phyloP scores from a whole-genome alignment of 92 coral and sea anemone genomes.

The Palythoa caribaeorum region DNA sequence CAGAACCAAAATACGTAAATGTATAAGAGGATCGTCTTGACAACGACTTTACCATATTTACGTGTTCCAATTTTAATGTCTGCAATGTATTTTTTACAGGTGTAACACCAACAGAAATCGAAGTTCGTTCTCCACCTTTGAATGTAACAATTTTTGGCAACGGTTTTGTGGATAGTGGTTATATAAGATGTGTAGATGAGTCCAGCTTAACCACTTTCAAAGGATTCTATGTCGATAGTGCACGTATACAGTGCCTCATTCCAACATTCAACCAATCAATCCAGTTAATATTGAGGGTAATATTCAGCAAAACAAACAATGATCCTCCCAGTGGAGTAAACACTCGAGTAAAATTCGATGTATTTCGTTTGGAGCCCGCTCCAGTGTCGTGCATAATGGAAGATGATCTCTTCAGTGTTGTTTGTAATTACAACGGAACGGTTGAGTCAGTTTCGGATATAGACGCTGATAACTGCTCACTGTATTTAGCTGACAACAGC shows the following conservation, averaged over 20 bases:
- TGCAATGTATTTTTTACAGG: neutral
- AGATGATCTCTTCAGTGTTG: constrained; percentile 7
- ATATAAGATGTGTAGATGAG: neutral
- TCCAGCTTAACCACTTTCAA: neutral
- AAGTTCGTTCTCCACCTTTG: neutral
- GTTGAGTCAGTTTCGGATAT: neutral
- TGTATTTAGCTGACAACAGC: constrained; percentile 2
- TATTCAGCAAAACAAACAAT: constrained; percentile 1
- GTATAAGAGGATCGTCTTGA: neutral
- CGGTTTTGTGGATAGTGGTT: neutral
- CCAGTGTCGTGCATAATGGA: neutral
- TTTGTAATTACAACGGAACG: neutral
- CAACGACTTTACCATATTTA: neutral
- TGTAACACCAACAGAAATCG: neutral
- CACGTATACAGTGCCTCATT: neutral
- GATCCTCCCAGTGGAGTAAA: neutral
- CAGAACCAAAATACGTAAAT: neutral
- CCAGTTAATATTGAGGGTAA: neutral
- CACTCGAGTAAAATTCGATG: neutral
- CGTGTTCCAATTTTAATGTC: neutral
- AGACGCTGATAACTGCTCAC: neutral
- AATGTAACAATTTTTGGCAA: neutral
- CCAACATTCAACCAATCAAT: constrained; percentile 10
- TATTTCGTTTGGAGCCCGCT: neutral
- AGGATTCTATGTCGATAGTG: neutral